Evolutionary conservation across 1,140 invertebrate genomes (phyloP).

Genomic region (Zaprionus camerounensis): DNA sequence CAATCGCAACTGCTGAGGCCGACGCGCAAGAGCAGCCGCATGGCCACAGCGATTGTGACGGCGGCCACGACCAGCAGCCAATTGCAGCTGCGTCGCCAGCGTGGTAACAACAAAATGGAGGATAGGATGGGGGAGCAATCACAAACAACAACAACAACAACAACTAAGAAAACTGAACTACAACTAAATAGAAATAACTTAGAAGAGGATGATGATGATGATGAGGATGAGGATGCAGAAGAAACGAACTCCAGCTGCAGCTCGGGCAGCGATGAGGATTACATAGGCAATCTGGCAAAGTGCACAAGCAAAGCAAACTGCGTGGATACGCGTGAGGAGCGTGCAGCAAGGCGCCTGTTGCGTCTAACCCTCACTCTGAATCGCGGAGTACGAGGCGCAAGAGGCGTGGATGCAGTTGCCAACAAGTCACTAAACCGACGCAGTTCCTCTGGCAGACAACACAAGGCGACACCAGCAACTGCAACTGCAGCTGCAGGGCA

Average conservation of each 20-base stretch:
- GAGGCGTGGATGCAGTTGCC: conserved; percentile 18
- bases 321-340: conserved; percentile 54
- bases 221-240: conserved; percentile 44
- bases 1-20: conserved; percentile 51
- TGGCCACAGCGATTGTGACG: conserved; percentile 75
- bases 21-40: conserved; percentile 78
- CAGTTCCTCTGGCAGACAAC: neutral
- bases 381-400: conserved; percentile 5
- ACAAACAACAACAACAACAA: conserved; percentile 19
- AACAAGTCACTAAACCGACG: conserved; percentile 20
- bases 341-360: conserved; percentile 52
- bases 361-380: conserved; percentile 53
- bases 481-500: conserved; percentile 4
- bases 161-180: conserved; percentile 77
- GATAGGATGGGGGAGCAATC: conserved; percentile 81
- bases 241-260: conserved; percentile 50
- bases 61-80: conserved; percentile 78
- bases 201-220: conserved; percentile 25
- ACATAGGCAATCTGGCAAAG: conserved; percentile 31
- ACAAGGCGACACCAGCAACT: conserved; percentile 30
- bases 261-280: conserved; percentile 68
- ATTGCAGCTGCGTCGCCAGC: conserved; percentile 49
- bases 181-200: conserved; percentile 10
- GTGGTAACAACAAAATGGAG: conserved; percentile 70
- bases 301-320: conserved; percentile 16